Base-by-base conservation (phyloP, 2,797 vertebrate species). In the Urophycis tenuis region DNA sequence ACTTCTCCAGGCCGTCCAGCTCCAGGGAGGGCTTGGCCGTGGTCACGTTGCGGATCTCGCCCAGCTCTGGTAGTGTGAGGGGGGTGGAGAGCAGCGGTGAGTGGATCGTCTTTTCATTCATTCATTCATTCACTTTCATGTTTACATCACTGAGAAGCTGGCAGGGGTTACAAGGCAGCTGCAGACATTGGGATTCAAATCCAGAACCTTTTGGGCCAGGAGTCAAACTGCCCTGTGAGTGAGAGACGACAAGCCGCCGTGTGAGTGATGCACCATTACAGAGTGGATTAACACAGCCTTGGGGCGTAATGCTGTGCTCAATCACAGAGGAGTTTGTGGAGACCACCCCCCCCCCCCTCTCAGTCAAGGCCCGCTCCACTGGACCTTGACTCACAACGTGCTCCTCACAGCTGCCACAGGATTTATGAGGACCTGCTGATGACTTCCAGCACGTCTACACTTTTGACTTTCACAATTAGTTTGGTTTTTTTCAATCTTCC, bases 41-140 rank as follows among this genome's bases (percentile, higher is more conserved):
- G 0, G 96, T 99, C 75, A 98, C 94, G 1, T 99, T 99, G 88
- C 94, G 94, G 88, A 98, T 98, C 82, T 98, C 97, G 12, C 97
- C 97, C 10, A 98, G 93, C 82, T 99, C 97, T 99, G 84, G n/a
- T n/a, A n/a, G n/a, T 74, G 9, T 17, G 33, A n/a, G n/a, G n/a
- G n/a, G n/a, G n/a, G n/a, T n/a, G n/a, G n/a, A n/a, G n/a, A n/a
- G n/a, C n/a, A n/a, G n/a, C n/a, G n/a, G n/a, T n/a, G n/a, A n/a
- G n/a, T n/a, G n/a, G n/a, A n/a, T n/a, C n/a, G n/a, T n/a, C n/a
- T n/a, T n/a, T n/a, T n/a, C n/a, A n/a, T n/a, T n/a, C n/a, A n/a
- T n/a, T n/a, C n/a, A n/a, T n/a, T n/a, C n/a, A n/a, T n/a, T n/a
- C n/a, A n/a, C n/a, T n/a, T 45, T 45, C 3, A 19, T 45, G 17